phyloP scores from a whole-genome alignment of 2,113 vertebrate genomes.

The Tetrax tetrax region DNA sequence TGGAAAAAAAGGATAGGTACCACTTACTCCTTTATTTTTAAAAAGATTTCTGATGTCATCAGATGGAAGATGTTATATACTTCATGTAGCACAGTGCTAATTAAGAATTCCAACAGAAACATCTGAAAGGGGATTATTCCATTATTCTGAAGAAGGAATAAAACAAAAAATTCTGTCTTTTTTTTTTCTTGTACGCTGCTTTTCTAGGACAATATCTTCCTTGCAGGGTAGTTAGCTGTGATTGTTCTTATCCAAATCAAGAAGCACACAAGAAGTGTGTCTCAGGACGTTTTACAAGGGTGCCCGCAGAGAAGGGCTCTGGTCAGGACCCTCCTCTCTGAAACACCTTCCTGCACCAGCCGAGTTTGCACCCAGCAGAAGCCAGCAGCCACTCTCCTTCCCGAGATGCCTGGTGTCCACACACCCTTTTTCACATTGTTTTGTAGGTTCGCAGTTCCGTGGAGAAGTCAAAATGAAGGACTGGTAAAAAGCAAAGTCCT shows the following conservation, averaged over 20 bases:
- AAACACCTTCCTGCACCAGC: accelerated
- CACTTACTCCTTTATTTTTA: background rate
- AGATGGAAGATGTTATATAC: background rate
- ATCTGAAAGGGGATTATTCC: accelerated
- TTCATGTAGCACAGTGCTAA: background rate
- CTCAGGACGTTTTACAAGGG: background rate
- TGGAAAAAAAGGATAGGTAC: background rate
- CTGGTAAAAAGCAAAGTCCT: background rate
- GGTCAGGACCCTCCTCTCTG: background rate
- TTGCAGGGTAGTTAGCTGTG: background rate
- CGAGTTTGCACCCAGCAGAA: background rate
- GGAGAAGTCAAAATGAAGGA: background rate
- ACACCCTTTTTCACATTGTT: accelerated
- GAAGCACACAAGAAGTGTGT: background rate
- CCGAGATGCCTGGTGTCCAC: accelerated
- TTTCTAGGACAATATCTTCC: accelerated
- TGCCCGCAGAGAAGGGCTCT: background rate
- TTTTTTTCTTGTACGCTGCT: background rate
- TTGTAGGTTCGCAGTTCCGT: background rate
- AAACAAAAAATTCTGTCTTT: background rate
- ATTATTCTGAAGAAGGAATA: background rate
- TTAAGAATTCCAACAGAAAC: background rate
- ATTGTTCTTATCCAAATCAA: background rate
- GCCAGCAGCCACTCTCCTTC: background rate
- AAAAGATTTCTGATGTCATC: background rate